Percentiles rank a stretch among this genome's conserved stretches.
Evolutionary conservation across 2,888 invertebrate genomes (phyloP).

Genomic region (Hypsopygia costalis): DNA sequence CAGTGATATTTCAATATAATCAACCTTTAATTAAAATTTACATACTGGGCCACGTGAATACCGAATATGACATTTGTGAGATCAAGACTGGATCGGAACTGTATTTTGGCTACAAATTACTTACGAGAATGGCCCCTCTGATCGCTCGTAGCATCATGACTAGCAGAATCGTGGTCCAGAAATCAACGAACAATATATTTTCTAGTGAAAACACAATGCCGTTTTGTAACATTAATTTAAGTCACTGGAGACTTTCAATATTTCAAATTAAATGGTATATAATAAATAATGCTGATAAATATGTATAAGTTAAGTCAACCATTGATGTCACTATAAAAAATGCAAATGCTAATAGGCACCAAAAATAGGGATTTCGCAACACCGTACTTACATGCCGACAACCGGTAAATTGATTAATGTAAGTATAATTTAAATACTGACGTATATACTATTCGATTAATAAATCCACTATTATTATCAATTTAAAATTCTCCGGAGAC

Average conservation of each 20-base stretch:
- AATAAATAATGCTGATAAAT: slow-evolving; percentile 71
- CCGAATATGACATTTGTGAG: too few species aligned
- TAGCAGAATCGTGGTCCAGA: slow-evolving; percentile 49
- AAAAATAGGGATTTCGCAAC: slow-evolving; percentile 48
- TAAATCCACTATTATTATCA: slow-evolving; percentile 6
- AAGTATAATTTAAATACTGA: slow-evolving; percentile 3
- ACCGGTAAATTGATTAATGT: slow-evolving; percentile 7
- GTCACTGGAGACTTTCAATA: slow-evolving; percentile 55
- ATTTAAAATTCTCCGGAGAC: slow-evolving; percentile 5
- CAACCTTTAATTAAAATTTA: too few species aligned
- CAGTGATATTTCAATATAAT: too few species aligned
- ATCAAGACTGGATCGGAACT: too few species aligned
- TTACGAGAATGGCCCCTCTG: too few species aligned
- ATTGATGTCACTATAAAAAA: slow-evolving; percentile 62
- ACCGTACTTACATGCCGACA: slow-evolving; percentile 23
- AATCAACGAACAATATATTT: slow-evolving; percentile 44
- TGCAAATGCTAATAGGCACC: slow-evolving; percentile 48
- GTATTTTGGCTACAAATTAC: too few species aligned
- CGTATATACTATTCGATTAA: slow-evolving; percentile 1
- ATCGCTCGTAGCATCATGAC: slow-evolving; percentile 11
- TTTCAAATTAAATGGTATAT: slow-evolving; percentile 51
- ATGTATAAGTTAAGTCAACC: slow-evolving; percentile 50
- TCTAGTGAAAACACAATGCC: slow-evolving; percentile 55
- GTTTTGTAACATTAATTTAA: slow-evolving; percentile 54
- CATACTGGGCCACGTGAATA: too few species aligned